Conservation (phyloP, 1,140 invertebrate genomes). For the Gyrodactylus bullatarudis region DNA sequence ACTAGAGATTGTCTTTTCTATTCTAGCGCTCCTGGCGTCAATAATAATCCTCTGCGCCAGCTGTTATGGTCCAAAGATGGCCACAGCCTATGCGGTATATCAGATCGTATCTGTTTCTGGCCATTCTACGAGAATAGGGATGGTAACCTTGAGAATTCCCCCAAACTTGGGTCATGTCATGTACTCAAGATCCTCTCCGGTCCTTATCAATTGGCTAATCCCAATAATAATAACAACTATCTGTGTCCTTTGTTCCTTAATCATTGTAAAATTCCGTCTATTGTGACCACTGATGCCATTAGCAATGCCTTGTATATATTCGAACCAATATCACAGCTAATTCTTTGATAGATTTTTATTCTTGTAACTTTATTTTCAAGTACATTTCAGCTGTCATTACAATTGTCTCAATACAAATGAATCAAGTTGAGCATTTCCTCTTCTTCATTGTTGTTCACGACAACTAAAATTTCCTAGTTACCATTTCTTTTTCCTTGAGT, state of each 20-base stretch:
- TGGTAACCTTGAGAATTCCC: not conserved
- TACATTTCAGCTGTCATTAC: too few species aligned
- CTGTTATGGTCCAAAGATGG: not conserved
- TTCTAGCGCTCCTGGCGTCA: not conserved
- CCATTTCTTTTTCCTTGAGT: too few species aligned
- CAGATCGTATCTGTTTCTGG: not conserved
- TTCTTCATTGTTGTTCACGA: too few species aligned
- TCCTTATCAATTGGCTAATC: not conserved
- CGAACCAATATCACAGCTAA: too few species aligned
- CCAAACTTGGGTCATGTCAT: not conserved
- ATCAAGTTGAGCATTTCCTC: too few species aligned
- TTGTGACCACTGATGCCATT: not conserved
- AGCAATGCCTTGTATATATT: not conserved
- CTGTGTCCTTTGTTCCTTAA: too few species aligned
- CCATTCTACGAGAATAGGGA: not conserved
- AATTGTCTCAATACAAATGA: too few species aligned
- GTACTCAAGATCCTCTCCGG: not conserved
- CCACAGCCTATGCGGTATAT: not conserved
- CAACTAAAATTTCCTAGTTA: too few species aligned
- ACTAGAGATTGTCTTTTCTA: not conserved
- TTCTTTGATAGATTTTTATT: too few species aligned
- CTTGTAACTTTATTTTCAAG: too few species aligned
- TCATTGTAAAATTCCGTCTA: not conserved
- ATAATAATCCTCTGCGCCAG: not conserved
- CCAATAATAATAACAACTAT: too few species aligned